Evolutionary conservation across 2,888 invertebrate species (phyloP).

Genomic region (Psylliodes chrysocephalus): DNA sequence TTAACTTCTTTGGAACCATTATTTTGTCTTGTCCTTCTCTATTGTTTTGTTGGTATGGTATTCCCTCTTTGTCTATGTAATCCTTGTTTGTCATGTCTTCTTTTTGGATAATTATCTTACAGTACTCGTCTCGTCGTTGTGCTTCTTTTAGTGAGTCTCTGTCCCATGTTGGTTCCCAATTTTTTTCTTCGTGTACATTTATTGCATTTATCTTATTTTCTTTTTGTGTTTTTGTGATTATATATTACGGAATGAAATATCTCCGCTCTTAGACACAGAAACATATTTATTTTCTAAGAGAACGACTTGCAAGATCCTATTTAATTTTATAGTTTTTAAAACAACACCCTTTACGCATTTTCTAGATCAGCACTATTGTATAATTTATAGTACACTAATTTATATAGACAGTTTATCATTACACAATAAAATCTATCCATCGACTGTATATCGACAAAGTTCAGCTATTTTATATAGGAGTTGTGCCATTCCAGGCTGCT

Average conservation of each 20-base stretch:
- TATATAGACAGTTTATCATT: too few relatives aligned
- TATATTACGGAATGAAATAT: constrained; percentile 14
- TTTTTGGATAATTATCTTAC: not conserved
- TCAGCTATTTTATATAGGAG: not conserved
- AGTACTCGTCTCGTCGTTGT: constrained; percentile 15
- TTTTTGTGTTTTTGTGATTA: not conserved
- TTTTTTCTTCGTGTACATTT: constrained; percentile 10
- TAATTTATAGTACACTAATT: too few relatives aligned
- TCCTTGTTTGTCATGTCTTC: not conserved
- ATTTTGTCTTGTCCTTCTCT: constrained; percentile 8
- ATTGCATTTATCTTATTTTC: not conserved
- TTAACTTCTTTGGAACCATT: constrained; percentile 12
- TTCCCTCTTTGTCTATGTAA: constrained; percentile 18
- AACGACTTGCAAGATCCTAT: constrained; percentile 3
- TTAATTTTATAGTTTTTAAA: constrained; percentile 6
- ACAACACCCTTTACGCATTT: too few relatives aligned
- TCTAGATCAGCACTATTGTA: too few relatives aligned
- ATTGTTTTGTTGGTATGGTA: constrained; percentile 7
- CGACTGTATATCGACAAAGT: too few relatives aligned
- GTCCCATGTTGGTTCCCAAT: constrained; percentile 23
- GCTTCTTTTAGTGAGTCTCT: constrained; percentile 6
- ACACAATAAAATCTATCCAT: too few relatives aligned
- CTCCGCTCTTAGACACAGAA: constrained; percentile 14
- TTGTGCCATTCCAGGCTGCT: not conserved
- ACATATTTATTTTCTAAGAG: constrained; percentile 14